Conservation (phyloP, 2,797 vertebrate species). For the Okamejei kenojei region DNA sequence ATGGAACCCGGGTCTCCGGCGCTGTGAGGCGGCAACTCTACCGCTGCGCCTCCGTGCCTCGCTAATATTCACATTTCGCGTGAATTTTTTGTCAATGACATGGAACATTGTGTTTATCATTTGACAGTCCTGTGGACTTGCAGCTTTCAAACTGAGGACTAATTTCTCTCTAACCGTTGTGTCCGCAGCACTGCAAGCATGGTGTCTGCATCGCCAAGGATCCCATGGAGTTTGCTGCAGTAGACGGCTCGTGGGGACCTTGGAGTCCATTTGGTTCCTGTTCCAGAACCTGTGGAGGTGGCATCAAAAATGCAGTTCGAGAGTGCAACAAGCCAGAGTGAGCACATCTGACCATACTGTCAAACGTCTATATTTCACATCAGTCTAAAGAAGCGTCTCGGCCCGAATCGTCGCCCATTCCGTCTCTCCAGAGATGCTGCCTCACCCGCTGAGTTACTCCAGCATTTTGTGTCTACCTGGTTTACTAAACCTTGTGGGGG, state of each 20-base stretch:
- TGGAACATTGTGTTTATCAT: background rate
- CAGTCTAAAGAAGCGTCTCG: no score
- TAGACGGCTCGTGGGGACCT: constrained; percentile 85
- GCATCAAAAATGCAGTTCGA: constrained; percentile 82
- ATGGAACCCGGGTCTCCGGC: no score
- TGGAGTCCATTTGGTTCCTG: constrained; percentile 96
- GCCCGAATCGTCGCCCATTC: no score
- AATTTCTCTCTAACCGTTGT: constrained; percentile 41
- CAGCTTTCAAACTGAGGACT: background rate
- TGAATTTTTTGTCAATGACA: background rate
- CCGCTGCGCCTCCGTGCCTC: no score
- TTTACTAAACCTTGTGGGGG: no score
- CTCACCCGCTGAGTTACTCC: no score
- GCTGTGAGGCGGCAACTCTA: no score
- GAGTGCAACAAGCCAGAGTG: constrained; percentile 95
- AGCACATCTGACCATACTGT: constrained; percentile 49
- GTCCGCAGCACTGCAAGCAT: constrained; percentile 82
- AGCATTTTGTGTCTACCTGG: no score
- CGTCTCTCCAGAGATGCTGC: no score
- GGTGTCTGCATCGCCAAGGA: constrained; percentile 85
- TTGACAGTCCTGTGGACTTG: background rate
- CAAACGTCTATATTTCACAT: background rate
- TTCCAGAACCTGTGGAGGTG: constrained; percentile 86
- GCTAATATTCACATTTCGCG: background rate
- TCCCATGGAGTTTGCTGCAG: constrained; percentile 58